phyloP scores from a whole-genome alignment of 1,140 invertebrate species.

The Zaprionus tsacasi region DNA sequence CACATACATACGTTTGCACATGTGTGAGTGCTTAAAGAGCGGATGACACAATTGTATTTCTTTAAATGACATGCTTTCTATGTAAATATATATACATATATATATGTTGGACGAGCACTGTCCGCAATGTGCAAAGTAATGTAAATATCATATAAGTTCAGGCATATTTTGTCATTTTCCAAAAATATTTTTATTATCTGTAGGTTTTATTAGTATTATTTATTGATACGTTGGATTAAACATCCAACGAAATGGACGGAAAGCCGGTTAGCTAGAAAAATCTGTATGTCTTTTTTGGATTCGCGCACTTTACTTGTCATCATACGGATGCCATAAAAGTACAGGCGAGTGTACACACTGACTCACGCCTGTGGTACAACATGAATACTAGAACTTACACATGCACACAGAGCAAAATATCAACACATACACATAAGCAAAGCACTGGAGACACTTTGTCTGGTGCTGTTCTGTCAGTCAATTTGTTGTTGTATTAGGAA shows the following conservation, averaged over 20 bases:
- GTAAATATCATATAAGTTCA: too few species aligned
- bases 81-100: not conserved
- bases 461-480: constrained; percentile 4
- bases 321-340: not conserved
- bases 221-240: too few species aligned
- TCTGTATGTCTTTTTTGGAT: not conserved
- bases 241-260: too few species aligned
- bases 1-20: not conserved
- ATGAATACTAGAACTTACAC: not conserved
- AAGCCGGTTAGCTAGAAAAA: too few species aligned
- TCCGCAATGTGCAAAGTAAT: too few species aligned
- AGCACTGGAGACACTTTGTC: constrained; percentile 32
- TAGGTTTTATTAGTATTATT: too few species aligned
- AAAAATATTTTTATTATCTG: too few species aligned
- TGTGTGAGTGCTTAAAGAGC: not conserved
- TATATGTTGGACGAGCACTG: too few species aligned
- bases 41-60: not conserved
- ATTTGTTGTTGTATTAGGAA: constrained; percentile 5
- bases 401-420: not conserved
- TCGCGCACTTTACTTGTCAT: not conserved
- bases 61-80: not conserved
- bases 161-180: too few species aligned
- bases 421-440: not conserved
- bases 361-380: not conserved
- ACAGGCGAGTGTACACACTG: not conserved